Percentiles rank a stretch among this genome's conserved stretches.
Conservation (phyloP, 2,888 invertebrate genomes). For the Isoperla grammatica region DNA sequence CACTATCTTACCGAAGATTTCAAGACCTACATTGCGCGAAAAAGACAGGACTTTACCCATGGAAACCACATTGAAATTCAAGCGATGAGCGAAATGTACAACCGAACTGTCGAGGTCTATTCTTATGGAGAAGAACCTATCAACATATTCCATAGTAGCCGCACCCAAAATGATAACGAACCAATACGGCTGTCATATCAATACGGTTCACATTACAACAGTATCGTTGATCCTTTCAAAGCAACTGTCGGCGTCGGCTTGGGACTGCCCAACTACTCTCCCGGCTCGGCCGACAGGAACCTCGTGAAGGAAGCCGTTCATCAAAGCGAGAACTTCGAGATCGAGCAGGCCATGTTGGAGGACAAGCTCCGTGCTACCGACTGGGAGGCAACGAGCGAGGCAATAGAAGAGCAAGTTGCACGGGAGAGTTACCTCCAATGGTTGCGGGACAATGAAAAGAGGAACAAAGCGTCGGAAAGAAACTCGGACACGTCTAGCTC, state of each 20-base stretch:
- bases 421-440: conserved; percentile 79
- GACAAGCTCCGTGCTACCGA: conserved; percentile 85
- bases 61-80: conserved; percentile 91
- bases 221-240: conserved; percentile 78
- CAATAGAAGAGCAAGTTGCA: conserved; percentile 83
- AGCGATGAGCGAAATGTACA: conserved; percentile 85
- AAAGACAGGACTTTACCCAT: conserved; percentile 71
- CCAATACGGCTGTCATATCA: conserved; percentile 83
- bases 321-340: conserved; percentile 70
- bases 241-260: conserved; percentile 76
- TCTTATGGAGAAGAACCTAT: conserved; percentile 79
- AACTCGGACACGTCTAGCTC: conserved; percentile 21
- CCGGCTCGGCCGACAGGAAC: conserved; percentile 65
- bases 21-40: conserved; percentile 72
- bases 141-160: conserved; percentile 71
- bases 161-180: conserved; percentile 67
- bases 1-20: conserved; percentile 89
- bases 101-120: conserved; percentile 80
- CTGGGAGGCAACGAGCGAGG: conserved; percentile 87
- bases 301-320: conserved; percentile 67
- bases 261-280: conserved; percentile 74
- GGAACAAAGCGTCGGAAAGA: conserved; percentile 36
- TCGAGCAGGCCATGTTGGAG: conserved; percentile 86
- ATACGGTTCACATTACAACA: conserved; percentile 81
- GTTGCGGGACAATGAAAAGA: conserved; percentile 60